Evolutionary conservation across 1,140 invertebrate species (phyloP), one percentile per base, ranked within the genome.

Genomic region (Pogonus chalceus): DNA sequence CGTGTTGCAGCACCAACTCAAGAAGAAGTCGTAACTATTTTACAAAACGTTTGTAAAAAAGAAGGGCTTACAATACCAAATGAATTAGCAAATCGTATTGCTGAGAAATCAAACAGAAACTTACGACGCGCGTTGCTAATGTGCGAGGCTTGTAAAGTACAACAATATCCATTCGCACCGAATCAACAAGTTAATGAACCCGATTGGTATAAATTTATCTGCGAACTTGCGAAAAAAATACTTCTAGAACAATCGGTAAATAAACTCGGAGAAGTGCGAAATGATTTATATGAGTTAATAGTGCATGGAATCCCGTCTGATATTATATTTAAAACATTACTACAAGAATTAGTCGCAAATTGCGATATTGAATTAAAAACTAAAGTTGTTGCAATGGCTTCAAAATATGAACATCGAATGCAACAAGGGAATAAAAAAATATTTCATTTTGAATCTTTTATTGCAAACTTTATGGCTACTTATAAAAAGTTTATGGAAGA

Each of bases 401-500:
- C 93, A 0, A 78, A 81, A 50, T 95, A 88, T 72, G 94, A 99
- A 69, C 90, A 96, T 67, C 79, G 88, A 55, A 84, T 97, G 76
- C 83, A 87, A 60, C 75, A 84, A 43, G 94, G 95, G 14, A 88
- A 86, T 54, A 98, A 98, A 73, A 79, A 85, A n/a, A 96, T 98
- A 61, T 96, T 94, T 64, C 94, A 99, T 71, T 75, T 99, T 31
- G 96, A 99, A 75, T 92, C 93, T 16, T 98, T 98, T 79, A 84
- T 96, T 52, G 92, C 91, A 2, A 88, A 90, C 60, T 97, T 96
- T 70, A 98, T 98, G 96, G 80, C 83, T 20, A 83, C 96, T 58
- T 97, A 96, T 70, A 92, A 90, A 61, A 82, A 83, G 61, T 91
- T 87, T 69, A 77, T 92, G 56, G 84, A 88, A 64, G 81, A 83